Percentiles rank a stretch among this genome's conserved stretches.
phyloP scores from a whole-genome alignment of 2,113 vertebrate genomes.

The Clinocottus analis region DNA sequence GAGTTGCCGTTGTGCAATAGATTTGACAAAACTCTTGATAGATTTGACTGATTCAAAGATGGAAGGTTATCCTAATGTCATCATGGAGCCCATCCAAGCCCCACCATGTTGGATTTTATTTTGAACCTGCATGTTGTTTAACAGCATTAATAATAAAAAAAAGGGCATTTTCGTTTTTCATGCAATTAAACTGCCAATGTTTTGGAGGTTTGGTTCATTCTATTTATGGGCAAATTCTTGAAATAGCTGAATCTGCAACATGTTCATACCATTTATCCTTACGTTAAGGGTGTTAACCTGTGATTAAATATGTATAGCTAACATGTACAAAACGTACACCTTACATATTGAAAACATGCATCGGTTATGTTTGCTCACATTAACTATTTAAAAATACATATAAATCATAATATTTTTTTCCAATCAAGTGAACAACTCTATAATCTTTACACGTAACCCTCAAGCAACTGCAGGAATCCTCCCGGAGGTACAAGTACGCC shows the following conservation, averaged over 20 bases:
- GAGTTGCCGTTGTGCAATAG: constrained; percentile 6
- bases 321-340: no score
- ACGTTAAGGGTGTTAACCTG: not conserved
- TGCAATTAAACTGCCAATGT: not conserved
- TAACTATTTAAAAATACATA: not conserved
- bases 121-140: not conserved
- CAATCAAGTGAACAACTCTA: no score
- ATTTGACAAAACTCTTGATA: not conserved
- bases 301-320: not conserved
- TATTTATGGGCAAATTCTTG: not conserved
- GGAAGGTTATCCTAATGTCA: not conserved
- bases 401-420: no score
- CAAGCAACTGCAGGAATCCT: not conserved
- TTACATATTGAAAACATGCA: not conserved
- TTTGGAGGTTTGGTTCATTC: not conserved
- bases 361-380: not conserved
- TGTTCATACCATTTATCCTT: not conserved
- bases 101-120: not conserved
- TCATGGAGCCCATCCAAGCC: not conserved
- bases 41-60: no score
- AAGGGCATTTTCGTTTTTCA: not conserved
- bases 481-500: not conserved
- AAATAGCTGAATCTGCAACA: not conserved
- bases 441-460: no score
- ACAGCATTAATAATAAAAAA: not conserved